phyloP scores from a whole-genome alignment of 2,113 vertebrate genomes.

The Saimiri boliviensis region DNA sequence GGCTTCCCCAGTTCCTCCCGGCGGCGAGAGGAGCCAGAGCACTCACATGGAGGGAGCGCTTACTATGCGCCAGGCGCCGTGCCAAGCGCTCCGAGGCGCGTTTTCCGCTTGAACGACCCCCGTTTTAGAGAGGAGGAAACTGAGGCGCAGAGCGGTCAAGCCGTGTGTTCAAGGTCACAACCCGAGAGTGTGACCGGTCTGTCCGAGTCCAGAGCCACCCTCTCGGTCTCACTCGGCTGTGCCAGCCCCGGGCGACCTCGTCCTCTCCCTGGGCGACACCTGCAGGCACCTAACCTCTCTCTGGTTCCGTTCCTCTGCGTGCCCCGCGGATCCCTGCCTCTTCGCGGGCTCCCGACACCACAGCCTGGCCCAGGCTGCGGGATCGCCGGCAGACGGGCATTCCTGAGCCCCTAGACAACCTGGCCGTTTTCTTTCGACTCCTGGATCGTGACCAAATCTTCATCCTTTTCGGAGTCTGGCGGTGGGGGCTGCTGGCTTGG shows the following conservation, averaged over 20 bases:
- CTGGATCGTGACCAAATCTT: background rate
- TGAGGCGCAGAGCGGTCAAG: constrained; percentile 44
- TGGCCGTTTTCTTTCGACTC: background rate
- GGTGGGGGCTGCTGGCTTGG: background rate
- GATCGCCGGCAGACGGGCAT: background rate
- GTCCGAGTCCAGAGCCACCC: constrained; percentile 5
- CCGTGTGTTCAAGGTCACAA: constrained; percentile 72
- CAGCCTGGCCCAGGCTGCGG: background rate
- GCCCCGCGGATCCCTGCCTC: constrained; percentile 1
- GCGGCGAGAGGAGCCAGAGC: constrained; percentile 15
- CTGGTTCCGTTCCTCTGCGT: background rate
- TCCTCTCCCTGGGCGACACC: constrained; percentile 46
- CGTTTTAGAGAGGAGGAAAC: constrained; percentile 44
- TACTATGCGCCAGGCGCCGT: constrained; percentile 39
- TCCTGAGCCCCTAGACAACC: background rate
- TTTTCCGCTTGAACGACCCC: background rate
- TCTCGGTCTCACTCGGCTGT: constrained; percentile 2
- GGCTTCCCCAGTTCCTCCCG: constrained; percentile 38
- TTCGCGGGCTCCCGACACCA: background rate
- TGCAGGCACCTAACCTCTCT: constrained; percentile 38
- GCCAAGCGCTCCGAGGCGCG: constrained; percentile 44
- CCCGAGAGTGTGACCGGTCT: constrained; percentile 23
- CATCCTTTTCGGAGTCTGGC: background rate
- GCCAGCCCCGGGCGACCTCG: constrained; percentile 23
- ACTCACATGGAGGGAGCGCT: background rate